Evolutionary conservation across 2,888 invertebrate genomes (phyloP).

Genomic region (Catocala fraxini): DNA sequence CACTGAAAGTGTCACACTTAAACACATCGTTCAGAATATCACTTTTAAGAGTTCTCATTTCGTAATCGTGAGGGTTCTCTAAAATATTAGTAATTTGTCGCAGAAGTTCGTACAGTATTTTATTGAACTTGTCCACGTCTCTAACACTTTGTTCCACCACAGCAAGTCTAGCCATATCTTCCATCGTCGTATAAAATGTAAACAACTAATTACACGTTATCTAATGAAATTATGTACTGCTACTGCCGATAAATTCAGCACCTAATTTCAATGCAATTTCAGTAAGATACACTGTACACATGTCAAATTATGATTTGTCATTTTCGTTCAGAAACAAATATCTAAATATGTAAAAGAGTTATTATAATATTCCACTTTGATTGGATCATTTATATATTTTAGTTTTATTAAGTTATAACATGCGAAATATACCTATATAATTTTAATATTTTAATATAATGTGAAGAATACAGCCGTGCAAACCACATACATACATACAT

Average conservation of each 20-base stretch:
- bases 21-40: slow-evolving; percentile 61
- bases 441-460: no score
- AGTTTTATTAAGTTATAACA: no score
- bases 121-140: slow-evolving; percentile 66
- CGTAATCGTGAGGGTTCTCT: slow-evolving; percentile 75
- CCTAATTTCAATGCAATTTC: slow-evolving; percentile 44
- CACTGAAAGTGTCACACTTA: slow-evolving; percentile 63
- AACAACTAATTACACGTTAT: slow-evolving; percentile 26
- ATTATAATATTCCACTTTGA: no score
- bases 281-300: slow-evolving; percentile 46
- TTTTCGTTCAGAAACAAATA: slow-evolving; percentile 54
- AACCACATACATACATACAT: no score
- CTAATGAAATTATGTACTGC: slow-evolving; percentile 33
- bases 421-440: no score
- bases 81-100: slow-evolving; percentile 69
- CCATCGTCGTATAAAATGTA: slow-evolving; percentile 64
- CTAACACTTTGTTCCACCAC: slow-evolving; percentile 74
- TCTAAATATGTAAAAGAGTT: no score
- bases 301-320: slow-evolving; percentile 81
- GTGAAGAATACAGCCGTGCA: no score
- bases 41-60: slow-evolving; percentile 66
- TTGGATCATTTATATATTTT: no score
- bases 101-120: slow-evolving; percentile 71
- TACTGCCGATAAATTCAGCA: slow-evolving; percentile 47
- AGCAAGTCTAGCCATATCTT: slow-evolving; percentile 81